These are phyloP conservation scores for Varanus salvator DNA, from an alignment of 2,113 vertebrate genomes.

Conservation along the genomic window DNA sequence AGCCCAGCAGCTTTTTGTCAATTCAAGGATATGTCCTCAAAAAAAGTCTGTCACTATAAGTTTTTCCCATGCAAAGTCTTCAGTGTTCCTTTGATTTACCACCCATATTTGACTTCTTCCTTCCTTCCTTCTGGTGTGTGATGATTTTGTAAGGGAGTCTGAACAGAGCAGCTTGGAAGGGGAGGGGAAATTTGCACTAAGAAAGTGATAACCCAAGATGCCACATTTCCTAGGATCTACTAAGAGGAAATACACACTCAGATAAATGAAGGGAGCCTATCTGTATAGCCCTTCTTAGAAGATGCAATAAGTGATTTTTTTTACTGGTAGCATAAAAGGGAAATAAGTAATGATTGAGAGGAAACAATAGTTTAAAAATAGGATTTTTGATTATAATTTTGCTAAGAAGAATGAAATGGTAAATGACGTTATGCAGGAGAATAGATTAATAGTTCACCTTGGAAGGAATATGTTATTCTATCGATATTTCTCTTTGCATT, in stretches of 20 bases:
- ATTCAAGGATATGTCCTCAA: neutral
- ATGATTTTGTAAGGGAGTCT: neutral
- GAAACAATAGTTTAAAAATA: neutral
- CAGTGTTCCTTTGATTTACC: constrained; percentile 16
- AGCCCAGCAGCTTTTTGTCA: constrained; percentile 30
- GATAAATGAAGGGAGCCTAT: neutral
- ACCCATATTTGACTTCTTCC: neutral
- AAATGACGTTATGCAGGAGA: constrained; percentile 3
- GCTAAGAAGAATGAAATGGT: neutral
- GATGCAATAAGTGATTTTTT: neutral
- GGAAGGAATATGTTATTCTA: neutral
- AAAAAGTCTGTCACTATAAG: neutral
- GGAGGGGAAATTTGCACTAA: neutral
- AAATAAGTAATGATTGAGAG: neutral
- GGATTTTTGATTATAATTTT: neutral
- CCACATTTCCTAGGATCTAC: neutral
- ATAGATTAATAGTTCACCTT: neutral
- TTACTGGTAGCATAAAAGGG: neutral
- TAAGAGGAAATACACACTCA: neutral
- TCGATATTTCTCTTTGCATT: neutral
- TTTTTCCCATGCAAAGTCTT: constrained; percentile 30
- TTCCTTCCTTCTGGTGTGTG: neutral
- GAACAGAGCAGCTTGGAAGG: neutral
- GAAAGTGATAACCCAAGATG: neutral
- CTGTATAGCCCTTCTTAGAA: neutral